These are phyloP conservation scores for Phenganax stokvisi DNA, from an alignment of 92 coral and sea anemone species.

Conservation along the genomic window DNA sequence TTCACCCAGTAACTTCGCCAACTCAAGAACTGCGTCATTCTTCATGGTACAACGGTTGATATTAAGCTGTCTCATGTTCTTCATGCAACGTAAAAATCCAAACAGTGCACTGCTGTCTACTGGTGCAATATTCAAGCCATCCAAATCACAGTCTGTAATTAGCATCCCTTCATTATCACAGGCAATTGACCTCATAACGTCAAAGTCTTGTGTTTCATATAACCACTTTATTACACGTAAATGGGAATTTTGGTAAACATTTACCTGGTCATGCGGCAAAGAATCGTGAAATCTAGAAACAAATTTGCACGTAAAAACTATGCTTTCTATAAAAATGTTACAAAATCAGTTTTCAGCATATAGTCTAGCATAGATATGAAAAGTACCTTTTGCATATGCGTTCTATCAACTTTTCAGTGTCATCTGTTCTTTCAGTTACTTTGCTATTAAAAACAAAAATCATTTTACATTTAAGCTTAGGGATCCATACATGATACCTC, in stretches of 20 bases:
- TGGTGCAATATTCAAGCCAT: not conserved
- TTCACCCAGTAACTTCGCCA: conserved; percentile 1
- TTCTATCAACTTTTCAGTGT: too few relatives aligned
- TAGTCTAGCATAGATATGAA: too few relatives aligned
- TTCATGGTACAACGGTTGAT: not conserved
- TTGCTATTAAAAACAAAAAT: too few relatives aligned
- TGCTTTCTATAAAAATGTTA: too few relatives aligned
- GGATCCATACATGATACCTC: too few relatives aligned
- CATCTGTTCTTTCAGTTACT: too few relatives aligned
- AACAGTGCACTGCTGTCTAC: conserved; percentile 6
- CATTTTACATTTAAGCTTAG: too few relatives aligned
- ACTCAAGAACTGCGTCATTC: not conserved
- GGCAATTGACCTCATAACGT: not conserved
- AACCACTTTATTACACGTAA: conserved; percentile 1
- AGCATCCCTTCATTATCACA: not conserved
- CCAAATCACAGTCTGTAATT: not conserved
- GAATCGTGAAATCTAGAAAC: too few relatives aligned
- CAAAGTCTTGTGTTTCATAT: not conserved
- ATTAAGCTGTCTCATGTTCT: not conserved
- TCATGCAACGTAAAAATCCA: conserved; percentile 7
- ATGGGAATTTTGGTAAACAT: not conserved
- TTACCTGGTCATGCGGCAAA: too few relatives aligned
- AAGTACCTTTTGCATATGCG: too few relatives aligned
- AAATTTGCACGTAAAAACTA: too few relatives aligned
- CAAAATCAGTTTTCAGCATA: too few relatives aligned